Percentiles rank a stretch among this genome's conserved stretches.
Conservation (phyloP, 1,140 invertebrate genomes). For the Pemphigus obesinymphae region DNA sequence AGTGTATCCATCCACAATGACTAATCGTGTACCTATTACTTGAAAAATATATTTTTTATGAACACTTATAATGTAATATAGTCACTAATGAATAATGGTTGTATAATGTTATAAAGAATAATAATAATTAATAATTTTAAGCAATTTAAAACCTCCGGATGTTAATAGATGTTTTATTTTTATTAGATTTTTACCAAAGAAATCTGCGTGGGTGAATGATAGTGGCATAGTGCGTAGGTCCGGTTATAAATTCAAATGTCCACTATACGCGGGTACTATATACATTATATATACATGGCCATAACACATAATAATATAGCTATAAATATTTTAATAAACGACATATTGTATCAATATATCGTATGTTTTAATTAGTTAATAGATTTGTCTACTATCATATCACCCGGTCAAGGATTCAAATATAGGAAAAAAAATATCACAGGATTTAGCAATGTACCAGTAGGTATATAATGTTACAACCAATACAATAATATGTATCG, state of each 20-base stretch:
- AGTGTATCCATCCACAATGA: neutral
- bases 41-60: neutral
- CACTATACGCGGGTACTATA: neutral
- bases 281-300: neutral
- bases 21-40: neutral
- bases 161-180: neutral
- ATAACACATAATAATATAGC: neutral
- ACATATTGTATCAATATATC: neutral
- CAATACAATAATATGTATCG: no score
- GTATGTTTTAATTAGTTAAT: neutral
- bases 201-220: neutral
- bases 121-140: neutral
- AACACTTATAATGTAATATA: no score
- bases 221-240: neutral
- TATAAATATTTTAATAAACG: neutral
- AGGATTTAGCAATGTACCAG: neutral
- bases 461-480: neutral
- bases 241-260: neutral
- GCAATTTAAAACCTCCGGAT: neutral
- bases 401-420: neutral
- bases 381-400: neutral
- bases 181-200: conserved; percentile 13
- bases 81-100: neutral
- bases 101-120: neutral
- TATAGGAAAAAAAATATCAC: neutral